Evolutionary conservation across 2,797 vertebrate genomes (phyloP).

Genomic region (Onychomys torridus): DNA sequence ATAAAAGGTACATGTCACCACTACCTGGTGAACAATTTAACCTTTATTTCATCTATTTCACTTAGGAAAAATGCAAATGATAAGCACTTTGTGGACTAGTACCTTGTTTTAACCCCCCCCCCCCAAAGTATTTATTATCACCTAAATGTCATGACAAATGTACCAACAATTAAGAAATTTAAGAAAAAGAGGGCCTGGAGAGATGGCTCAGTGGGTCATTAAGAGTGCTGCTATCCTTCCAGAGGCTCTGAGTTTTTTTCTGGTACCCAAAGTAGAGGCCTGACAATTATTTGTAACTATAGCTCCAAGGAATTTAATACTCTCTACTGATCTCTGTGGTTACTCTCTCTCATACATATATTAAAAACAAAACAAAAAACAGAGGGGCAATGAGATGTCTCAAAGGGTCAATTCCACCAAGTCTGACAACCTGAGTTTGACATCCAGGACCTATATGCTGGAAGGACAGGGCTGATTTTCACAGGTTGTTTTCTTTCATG

Average conservation of each 20-base stretch:
- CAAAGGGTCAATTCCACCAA: not conserved
- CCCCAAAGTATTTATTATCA: slow-evolving; percentile 37
- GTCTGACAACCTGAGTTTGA: not conserved
- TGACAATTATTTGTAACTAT: not conserved
- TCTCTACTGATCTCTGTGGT: not conserved
- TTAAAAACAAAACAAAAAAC: not conserved
- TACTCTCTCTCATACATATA: not conserved
- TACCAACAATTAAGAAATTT: slow-evolving; percentile 50
- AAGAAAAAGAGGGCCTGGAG: slow-evolving; percentile 1
- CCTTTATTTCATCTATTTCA: slow-evolving; percentile 69
- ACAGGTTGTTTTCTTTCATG: not conserved
- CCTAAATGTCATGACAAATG: slow-evolving; percentile 34
- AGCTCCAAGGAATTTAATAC: not conserved
- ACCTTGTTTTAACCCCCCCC: slow-evolving; percentile 54
- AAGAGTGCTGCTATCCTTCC: not conserved
- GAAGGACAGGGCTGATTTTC: not conserved
- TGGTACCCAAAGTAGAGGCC: not conserved
- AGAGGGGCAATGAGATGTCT: not conserved
- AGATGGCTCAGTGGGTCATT: not conserved
- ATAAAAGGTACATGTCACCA: not conserved
- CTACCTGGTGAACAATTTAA: slow-evolving; percentile 25
- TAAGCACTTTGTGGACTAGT: slow-evolving; percentile 49
- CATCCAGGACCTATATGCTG: not conserved
- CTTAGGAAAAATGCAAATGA: slow-evolving; percentile 55
- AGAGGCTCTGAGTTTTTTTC: not conserved